Evolutionary conservation across 1,140 invertebrate species (phyloP).

Genomic region (Drosophila sechellia): DNA sequence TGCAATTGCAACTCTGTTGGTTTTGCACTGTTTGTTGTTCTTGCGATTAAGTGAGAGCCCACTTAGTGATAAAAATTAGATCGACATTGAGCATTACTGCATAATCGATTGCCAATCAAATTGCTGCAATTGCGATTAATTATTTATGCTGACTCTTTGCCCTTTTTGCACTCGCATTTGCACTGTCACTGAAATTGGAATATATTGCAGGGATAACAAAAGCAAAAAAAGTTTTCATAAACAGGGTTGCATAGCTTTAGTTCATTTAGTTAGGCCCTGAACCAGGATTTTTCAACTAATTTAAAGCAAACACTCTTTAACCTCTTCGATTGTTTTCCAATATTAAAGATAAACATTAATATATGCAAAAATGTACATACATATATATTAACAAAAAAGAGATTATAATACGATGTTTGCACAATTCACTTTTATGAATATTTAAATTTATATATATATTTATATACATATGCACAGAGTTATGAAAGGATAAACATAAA

Average conservation of each 20-base stretch:
- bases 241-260: not conserved
- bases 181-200: conserved; percentile 1
- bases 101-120: conserved; percentile 35
- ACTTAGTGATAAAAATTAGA: conserved; percentile 36
- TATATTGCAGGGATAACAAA: not conserved
- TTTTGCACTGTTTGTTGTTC: conserved; percentile 7
- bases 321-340: no score
- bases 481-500: no score
- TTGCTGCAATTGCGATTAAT: conserved; percentile 13
- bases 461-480: no score
- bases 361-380: no score
- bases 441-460: no score
- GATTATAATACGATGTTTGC: no score
- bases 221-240: not conserved
- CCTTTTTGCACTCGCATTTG: conserved; percentile 2
- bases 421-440: no score
- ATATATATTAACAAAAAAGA: no score
- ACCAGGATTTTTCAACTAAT: no score
- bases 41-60: conserved; percentile 24
- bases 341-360: no score
- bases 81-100: conserved; percentile 20
- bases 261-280: no score
- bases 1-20: conserved; percentile 6
- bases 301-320: no score
- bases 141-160: conserved; percentile 18